phyloP scores from a whole-genome alignment of 2,888 invertebrate species.

The Brachypalpus laphriformis region DNA sequence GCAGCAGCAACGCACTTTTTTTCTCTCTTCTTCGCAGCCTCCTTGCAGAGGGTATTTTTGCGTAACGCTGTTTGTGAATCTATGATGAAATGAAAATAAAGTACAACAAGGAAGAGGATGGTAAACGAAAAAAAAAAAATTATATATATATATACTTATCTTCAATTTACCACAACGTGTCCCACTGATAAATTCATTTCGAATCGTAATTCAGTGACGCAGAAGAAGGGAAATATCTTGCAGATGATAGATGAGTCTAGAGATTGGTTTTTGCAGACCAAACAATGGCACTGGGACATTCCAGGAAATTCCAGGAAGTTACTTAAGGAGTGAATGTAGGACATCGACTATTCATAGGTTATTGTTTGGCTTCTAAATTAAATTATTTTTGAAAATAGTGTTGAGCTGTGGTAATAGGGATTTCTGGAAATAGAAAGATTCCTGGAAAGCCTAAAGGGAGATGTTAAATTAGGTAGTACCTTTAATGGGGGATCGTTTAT shows the following conservation, averaged over 20 bases:
- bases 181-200: conserved; percentile 68
- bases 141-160: no score
- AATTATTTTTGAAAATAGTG: conserved; percentile 5
- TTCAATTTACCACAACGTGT: conserved; percentile 62
- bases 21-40: neutral
- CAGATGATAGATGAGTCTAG: conserved; percentile 70
- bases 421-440: neutral
- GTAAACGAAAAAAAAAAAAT: conserved; percentile 1
- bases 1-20: conserved; percentile 53
- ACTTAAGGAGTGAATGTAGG: conserved; percentile 12
- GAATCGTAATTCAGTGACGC: conserved; percentile 70
- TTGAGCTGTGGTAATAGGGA: no score
- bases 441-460: neutral
- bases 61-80: neutral
- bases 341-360: conserved; percentile 36
- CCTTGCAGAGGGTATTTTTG: neutral
- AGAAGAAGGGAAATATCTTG: conserved; percentile 43
- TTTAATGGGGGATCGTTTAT: neutral
- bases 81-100: conserved; percentile 33
- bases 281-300: conserved; percentile 48
- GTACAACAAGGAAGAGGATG: neutral
- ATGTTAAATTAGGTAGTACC: neutral
- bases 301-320: conserved; percentile 38
- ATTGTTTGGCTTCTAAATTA: conserved; percentile 28
- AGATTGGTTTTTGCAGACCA: conserved; percentile 61